phyloP scores from a whole-genome alignment of 2,113 vertebrate genomes.

The Percina caprodes region DNA sequence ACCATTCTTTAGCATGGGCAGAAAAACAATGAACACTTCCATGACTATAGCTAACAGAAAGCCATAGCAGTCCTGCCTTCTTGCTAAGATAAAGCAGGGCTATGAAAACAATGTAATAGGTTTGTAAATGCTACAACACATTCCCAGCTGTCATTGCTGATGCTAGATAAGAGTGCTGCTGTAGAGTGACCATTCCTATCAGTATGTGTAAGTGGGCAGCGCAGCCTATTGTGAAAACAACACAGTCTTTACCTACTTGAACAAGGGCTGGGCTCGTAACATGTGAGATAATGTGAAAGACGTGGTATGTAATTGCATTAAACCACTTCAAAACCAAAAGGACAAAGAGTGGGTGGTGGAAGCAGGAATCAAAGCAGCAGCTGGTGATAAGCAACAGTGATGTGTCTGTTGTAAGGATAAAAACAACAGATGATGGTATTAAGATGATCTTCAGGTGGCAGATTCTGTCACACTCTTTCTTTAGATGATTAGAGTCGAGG shows the following conservation, averaged over 20 bases:
- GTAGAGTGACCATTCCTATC: conserved; percentile 44
- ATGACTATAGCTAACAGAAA: not conserved
- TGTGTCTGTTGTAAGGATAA: conserved; percentile 14
- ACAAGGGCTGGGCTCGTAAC: conserved; percentile 26
- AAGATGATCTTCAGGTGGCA: conserved; percentile 13
- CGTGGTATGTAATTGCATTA: conserved; percentile 12
- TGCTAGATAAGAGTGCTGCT: conserved; percentile 52
- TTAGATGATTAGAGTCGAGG: not conserved
- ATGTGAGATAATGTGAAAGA: conserved; percentile 40
- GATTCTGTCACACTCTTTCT: conserved; percentile 5
- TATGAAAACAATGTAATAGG: conserved; percentile 37
- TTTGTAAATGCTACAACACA: conserved; percentile 42
- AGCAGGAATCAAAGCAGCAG: conserved; percentile 41
- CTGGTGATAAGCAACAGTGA: conserved; percentile 13
- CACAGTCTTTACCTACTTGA: conserved; percentile 31
- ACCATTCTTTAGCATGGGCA: not conserved
- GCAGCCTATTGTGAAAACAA: conserved; percentile 17
- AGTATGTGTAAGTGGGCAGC: conserved; percentile 26
- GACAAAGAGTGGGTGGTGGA: conserved; percentile 18
- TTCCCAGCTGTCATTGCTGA: conserved; percentile 54
- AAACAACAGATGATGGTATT: not conserved
- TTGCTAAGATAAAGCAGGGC: not conserved
- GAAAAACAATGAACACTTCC: conserved; percentile 1
- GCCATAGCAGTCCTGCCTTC: not conserved
- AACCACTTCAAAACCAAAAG: conserved; percentile 45